phyloP scores from a whole-genome alignment of 2,797 vertebrate species.

The Luscinia luscinia region DNA sequence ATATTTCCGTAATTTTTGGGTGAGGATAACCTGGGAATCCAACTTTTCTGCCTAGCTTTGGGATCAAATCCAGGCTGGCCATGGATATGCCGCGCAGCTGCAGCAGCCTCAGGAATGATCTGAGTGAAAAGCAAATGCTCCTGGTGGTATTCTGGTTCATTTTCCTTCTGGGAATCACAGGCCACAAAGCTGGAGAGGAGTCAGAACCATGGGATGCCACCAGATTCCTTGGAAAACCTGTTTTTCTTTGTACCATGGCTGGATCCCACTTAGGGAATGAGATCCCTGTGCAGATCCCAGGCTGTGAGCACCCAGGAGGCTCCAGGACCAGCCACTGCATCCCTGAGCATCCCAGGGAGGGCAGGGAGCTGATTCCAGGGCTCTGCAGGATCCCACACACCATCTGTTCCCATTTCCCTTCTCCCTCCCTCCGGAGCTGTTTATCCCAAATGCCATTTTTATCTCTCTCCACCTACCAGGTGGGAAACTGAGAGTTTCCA shows the following conservation, averaged over 20 bases:
- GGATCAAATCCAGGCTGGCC: neutral
- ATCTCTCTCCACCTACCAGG: neutral
- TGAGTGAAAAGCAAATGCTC: neutral
- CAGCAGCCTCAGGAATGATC: neutral
- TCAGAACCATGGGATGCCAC: neutral
- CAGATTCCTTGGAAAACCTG: neutral
- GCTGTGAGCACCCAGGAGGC: neutral
- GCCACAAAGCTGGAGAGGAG: neutral
- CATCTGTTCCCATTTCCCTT: neutral
- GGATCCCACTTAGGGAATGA: neutral
- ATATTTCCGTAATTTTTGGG: neutral
- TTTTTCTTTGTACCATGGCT: neutral
- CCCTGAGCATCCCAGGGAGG: neutral
- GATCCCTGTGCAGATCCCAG: neutral
- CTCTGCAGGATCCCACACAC: neutral
- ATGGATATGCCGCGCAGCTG: accelerated
- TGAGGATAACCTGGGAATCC: neutral
- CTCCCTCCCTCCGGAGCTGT: neutral
- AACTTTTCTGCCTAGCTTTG: neutral
- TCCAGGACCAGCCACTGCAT: neutral
- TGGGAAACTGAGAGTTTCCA: neutral
- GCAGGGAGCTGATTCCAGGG: neutral
- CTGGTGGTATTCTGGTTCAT: neutral
- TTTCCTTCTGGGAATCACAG: neutral
- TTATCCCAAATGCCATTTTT: neutral